Conservation (phyloP, 92 coral and sea anemone species). For the Phenganax stokvisi region DNA sequence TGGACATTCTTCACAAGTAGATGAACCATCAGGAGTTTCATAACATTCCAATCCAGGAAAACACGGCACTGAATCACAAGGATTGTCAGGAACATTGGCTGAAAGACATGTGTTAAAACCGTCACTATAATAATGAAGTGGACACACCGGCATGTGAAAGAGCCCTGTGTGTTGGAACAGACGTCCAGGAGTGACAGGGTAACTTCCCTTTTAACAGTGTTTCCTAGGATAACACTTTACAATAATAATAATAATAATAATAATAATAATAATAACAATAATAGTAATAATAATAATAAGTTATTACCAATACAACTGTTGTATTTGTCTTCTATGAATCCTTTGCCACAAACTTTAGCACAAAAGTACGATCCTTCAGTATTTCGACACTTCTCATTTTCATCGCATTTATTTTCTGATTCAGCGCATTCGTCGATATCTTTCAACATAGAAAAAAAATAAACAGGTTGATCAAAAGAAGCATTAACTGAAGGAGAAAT, state of each 20-base stretch:
- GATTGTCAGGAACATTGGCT: background rate
- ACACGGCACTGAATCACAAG: background rate
- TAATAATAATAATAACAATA: too few relatives aligned
- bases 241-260: too few relatives aligned
- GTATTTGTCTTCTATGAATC: background rate
- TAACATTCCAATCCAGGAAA: slow-evolving; percentile 8
- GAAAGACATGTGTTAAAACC: slow-evolving; percentile 19
- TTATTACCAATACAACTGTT: background rate
- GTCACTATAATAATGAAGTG: background rate
- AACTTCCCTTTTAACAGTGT: background rate
- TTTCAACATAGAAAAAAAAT: background rate
- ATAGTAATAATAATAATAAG: background rate
- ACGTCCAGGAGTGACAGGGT: background rate
- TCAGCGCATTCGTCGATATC: slow-evolving; percentile 38
- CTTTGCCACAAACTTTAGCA: background rate
- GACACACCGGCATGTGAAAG: background rate
- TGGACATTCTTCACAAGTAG: slow-evolving; percentile 13
- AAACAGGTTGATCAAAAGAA: background rate
- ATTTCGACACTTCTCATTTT: background rate
- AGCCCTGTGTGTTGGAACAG: background rate
- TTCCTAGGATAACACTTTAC: too few relatives aligned
- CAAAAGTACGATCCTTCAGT: slow-evolving; percentile 3
- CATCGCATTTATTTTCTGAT: background rate
- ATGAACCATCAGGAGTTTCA: background rate
- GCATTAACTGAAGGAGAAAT: background rate